phyloP scores from a whole-genome alignment of 2,113 vertebrate genomes.

The Lophura nycthemera region DNA sequence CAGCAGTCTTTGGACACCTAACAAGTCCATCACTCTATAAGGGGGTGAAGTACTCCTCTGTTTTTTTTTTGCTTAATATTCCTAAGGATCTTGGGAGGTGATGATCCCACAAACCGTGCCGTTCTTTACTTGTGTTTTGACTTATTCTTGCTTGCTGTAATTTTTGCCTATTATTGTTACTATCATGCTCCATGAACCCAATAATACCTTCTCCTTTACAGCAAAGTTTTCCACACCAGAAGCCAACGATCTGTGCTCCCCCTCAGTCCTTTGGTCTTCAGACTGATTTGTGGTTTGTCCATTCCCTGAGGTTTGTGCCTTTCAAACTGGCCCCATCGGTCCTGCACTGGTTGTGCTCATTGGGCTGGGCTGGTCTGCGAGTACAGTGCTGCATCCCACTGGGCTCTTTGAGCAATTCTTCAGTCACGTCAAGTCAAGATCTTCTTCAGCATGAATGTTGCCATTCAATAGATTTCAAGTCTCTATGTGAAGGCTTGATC shows the following conservation, averaged over 20 bases:
- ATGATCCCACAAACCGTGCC: neutral
- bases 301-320: neutral
- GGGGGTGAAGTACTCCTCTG: neutral
- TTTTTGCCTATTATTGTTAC: neutral
- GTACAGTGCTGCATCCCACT: neutral
- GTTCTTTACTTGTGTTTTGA: neutral
- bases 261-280: neutral
- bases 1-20: neutral
- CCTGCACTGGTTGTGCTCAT: neutral
- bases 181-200: neutral
- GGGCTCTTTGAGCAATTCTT: neutral
- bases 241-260: neutral
- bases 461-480: neutral
- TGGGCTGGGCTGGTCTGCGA: neutral
- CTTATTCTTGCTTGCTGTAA: neutral
- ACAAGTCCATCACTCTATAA: neutral
- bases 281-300: rapidly evolving
- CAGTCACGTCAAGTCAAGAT: neutral
- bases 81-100: neutral
- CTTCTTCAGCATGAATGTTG: neutral
- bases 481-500: rapidly evolving
- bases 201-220: neutral
- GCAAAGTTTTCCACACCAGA: neutral
- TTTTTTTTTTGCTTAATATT: neutral
- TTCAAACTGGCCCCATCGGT: neutral